Conservation (phyloP, 2,113 vertebrate genomes). For the Gymnorhina tibicen region DNA sequence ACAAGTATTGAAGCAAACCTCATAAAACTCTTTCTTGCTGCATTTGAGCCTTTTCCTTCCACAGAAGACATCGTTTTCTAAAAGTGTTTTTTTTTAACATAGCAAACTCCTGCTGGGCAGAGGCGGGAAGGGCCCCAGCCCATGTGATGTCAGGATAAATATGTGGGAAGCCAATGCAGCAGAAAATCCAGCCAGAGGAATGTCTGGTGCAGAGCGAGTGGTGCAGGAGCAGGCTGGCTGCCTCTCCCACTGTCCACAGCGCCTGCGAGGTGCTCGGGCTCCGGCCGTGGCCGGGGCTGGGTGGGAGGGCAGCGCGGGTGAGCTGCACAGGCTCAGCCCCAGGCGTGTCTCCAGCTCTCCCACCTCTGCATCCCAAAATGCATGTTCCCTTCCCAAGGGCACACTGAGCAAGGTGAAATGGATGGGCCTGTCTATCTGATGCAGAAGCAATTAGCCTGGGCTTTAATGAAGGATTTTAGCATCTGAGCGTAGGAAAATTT, state of each 20-base stretch:
- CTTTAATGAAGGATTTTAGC: constrained; percentile 1
- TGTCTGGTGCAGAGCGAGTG: constrained; percentile 7
- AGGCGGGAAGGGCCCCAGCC: constrained; percentile 51
- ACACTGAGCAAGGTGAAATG: not conserved
- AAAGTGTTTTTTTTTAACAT: not conserved
- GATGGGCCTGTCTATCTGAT: not conserved
- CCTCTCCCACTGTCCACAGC: not conserved
- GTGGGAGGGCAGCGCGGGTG: rapidly evolving
- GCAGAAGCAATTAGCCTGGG: not conserved
- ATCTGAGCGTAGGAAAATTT: not conserved
- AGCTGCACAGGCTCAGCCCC: not conserved
- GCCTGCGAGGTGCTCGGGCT: not conserved
- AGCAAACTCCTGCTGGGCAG: constrained; percentile 42
- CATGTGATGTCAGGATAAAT: constrained; percentile 56
- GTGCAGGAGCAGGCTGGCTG: not conserved
- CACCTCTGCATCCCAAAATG: rapidly evolving
- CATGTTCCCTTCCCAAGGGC: not conserved
- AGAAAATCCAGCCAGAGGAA: constrained; percentile 55
- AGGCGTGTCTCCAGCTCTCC: not conserved
- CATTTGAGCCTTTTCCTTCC: constrained; percentile 16
- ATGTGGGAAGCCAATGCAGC: constrained; percentile 58
- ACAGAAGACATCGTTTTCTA: not conserved
- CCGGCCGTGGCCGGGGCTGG: rapidly evolving
- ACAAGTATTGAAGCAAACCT: constrained; percentile 31
- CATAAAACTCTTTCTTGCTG: not conserved